phyloP scores from a whole-genome alignment of 2,888 invertebrate genomes.

The Lepidocyrtoides sp. region DNA sequence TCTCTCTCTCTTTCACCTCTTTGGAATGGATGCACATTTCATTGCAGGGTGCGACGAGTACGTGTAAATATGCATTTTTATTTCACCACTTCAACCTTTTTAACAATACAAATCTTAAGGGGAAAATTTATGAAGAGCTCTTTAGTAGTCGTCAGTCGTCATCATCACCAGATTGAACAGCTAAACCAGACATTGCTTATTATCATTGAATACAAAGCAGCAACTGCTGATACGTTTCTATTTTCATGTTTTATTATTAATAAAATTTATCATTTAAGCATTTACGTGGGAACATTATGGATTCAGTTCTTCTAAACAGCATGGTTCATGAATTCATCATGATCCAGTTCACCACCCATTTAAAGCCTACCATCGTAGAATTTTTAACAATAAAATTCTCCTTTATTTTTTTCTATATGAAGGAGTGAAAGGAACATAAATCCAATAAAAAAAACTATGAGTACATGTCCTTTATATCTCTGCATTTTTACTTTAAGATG shows the following conservation, averaged over 20 bases:
- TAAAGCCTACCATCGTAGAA: too few species aligned
- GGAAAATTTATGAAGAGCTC: not conserved
- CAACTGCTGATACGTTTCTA: not conserved
- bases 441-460: too few species aligned
- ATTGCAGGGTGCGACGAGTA: not conserved
- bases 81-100: not conserved
- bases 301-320: not conserved
- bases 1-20: not conserved
- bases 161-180: too few species aligned
- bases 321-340: not conserved
- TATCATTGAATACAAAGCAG: too few species aligned
- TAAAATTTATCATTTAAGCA: too few species aligned
- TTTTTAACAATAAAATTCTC: too few species aligned
- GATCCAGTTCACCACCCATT: not conserved
- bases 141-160: not conserved
- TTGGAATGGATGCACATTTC: not conserved
- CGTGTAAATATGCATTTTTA: conserved; percentile 49
- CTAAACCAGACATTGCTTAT: too few species aligned
- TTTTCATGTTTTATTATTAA: too few species aligned
- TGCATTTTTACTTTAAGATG: too few species aligned
- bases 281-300: conserved; percentile 20
- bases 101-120: not conserved
- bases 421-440: too few species aligned
- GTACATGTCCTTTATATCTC: too few species aligned
- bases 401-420: too few species aligned